Evolutionary conservation across 2,797 vertebrate genomes (phyloP).

Genomic region (Carcharodon carcharias): DNA sequence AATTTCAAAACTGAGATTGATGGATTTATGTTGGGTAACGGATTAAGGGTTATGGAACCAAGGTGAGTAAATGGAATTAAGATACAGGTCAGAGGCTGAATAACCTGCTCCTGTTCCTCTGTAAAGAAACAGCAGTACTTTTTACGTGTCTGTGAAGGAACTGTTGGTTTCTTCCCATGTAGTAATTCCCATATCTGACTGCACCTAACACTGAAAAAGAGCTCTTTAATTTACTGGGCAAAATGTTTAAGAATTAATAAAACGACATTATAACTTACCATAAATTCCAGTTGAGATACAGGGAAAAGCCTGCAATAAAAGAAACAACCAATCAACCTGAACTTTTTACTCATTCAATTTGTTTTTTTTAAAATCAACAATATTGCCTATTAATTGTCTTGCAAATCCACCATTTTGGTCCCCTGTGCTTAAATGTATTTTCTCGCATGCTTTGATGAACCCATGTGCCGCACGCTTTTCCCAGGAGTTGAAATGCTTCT

Average conservation of each 20-base stretch:
- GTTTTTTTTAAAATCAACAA: not conserved
- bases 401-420: not conserved
- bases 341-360: too few relatives aligned
- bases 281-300: constrained; percentile 23
- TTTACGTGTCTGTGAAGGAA: not conserved
- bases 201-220: not conserved
- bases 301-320: constrained; percentile 19
- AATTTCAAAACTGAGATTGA: too few relatives aligned
- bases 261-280: not conserved
- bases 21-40: not conserved
- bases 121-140: not conserved
- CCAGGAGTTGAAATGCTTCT: not conserved
- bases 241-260: constrained; percentile 15
- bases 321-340: not conserved
- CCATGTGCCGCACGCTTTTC: not conserved
- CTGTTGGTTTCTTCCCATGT: not conserved
- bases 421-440: not conserved
- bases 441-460: not conserved
- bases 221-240: not conserved
- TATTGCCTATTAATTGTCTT: not conserved
- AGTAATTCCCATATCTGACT: not conserved
- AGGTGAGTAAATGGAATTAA: not conserved
- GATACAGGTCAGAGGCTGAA: not conserved
- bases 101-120: not conserved
- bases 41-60: not conserved